These are phyloP conservation scores for Upupa epops DNA, from an alignment of 2,113 vertebrate genomes.

Conservation along the genomic window DNA sequence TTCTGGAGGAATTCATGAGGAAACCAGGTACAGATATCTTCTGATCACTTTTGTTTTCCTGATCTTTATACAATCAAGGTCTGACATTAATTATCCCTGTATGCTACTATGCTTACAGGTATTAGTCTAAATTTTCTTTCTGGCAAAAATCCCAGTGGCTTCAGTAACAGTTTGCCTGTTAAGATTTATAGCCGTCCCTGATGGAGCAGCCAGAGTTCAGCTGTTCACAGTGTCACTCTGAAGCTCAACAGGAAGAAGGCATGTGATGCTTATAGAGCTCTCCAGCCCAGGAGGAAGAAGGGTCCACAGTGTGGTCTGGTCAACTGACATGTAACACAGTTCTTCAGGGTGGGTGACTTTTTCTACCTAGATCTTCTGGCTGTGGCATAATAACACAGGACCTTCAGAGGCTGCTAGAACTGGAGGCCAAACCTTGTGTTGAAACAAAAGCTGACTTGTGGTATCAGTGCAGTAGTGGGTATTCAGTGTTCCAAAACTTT, in stretches of 20 bases:
- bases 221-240: neutral
- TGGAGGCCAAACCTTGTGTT: rapidly evolving
- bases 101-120: rapidly evolving
- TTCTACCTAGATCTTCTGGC: neutral
- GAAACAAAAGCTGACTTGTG: neutral
- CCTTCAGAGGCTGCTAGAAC: neutral
- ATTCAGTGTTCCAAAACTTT: neutral
- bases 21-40: neutral
- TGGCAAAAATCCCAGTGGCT: neutral
- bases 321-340: rapidly evolving
- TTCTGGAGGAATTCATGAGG: too few species aligned
- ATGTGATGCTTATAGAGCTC: rapidly evolving
- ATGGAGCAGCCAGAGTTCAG: neutral
- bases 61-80: neutral
- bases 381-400: neutral
- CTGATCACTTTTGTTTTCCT: neutral
- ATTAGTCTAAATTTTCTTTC: neutral
- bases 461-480: neutral
- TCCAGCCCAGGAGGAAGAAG: neutral
- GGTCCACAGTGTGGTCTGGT: rapidly evolving
- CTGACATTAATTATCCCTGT: neutral
- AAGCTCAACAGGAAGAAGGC: neutral
- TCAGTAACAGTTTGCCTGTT: neutral
- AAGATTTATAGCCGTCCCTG: neutral
- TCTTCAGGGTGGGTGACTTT: neutral